phyloP scores from a whole-genome alignment of 2,797 vertebrate species.

The Anas georgica region DNA sequence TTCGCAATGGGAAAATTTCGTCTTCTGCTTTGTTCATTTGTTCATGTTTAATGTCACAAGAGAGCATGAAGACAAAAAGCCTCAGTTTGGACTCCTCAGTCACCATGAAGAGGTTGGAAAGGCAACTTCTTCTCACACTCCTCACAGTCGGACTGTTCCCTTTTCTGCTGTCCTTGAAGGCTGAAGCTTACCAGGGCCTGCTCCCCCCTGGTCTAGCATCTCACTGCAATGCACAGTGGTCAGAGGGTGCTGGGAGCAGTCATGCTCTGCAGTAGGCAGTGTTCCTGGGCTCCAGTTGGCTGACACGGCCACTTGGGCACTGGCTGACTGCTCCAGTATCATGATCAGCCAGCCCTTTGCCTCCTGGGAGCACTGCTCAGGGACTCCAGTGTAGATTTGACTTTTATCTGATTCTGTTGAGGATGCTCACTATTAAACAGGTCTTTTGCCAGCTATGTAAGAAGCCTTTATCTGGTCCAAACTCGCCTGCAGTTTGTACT shows the following conservation, averaged over 20 bases:
- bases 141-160: background rate
- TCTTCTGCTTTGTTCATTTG: background rate
- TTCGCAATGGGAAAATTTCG: background rate
- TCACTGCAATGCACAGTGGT: background rate
- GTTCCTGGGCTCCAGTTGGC: background rate
- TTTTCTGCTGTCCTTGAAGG: fast-evolving
- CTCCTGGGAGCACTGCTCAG: background rate
- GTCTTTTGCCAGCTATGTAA: background rate
- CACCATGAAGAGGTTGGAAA: background rate
- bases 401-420: background rate
- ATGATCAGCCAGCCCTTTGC: background rate
- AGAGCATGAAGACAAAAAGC: background rate
- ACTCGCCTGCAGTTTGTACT: background rate
- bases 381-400: background rate
- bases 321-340: background rate
- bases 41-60: background rate
- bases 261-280: too few relatives aligned
- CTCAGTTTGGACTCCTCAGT: background rate
- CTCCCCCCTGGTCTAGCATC: background rate
- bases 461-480: background rate
- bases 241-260: background rate
- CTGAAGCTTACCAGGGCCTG: background rate
- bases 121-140: background rate
- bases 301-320: background rate
- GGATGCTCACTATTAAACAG: background rate